Conservation (phyloP, 2,797 vertebrate species). For the Lepus oiostolus region DNA sequence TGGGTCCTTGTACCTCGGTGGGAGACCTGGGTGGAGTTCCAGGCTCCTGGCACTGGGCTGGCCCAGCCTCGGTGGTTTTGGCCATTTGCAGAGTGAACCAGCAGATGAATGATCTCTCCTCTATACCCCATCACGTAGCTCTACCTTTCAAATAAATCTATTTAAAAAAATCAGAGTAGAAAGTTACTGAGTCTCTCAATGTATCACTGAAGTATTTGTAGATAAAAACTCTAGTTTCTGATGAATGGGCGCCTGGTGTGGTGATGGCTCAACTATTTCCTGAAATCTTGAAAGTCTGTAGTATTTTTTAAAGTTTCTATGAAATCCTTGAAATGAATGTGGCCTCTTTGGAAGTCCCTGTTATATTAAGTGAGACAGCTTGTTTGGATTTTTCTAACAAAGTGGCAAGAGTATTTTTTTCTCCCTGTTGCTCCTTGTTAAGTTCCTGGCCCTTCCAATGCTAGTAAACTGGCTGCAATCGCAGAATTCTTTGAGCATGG, state of each 20-base stretch:
- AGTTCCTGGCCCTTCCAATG: neutral
- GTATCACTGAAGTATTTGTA: neutral
- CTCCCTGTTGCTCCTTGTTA: neutral
- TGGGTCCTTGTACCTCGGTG: too few relatives aligned
- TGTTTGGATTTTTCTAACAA: constrained; percentile 2
- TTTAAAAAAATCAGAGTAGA: neutral
- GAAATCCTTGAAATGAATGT: neutral
- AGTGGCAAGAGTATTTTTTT: neutral
- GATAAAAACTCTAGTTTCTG: neutral
- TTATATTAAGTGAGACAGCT: neutral
- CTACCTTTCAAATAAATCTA: too few relatives aligned
- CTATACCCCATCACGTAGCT: too few relatives aligned
- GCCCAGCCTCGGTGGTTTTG: too few relatives aligned
- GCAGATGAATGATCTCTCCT: too few relatives aligned
- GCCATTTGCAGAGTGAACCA: too few relatives aligned
- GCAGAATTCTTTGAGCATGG: neutral
- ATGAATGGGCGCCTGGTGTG: neutral
- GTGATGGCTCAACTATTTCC: neutral
- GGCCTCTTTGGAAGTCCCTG: neutral
- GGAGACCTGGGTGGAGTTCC: too few relatives aligned
- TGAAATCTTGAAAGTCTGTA: neutral
- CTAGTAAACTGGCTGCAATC: neutral
- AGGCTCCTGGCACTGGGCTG: too few relatives aligned
- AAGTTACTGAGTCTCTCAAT: neutral
- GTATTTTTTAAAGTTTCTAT: neutral